These are phyloP conservation scores for Notarius quadriscutis DNA, from an alignment of 2,113 vertebrate species.

Conservation along the genomic window DNA sequence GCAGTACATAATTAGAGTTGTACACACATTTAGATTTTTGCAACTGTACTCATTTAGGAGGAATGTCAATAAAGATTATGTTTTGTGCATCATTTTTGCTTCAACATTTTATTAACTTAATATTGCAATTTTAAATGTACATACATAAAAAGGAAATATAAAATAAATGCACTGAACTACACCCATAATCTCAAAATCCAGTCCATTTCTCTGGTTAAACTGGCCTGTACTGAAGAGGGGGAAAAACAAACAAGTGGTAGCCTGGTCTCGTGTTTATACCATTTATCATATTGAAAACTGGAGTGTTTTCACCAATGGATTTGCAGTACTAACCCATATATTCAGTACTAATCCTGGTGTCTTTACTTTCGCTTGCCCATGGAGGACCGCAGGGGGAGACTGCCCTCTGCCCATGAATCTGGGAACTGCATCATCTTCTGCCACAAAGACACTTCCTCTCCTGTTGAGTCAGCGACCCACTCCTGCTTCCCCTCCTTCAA, in stretches of 20 bases:
- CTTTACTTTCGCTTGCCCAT: slow-evolving; percentile 83
- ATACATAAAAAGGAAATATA: neutral
- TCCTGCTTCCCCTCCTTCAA: slow-evolving; percentile 79
- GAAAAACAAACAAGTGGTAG: neutral
- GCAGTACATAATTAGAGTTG: neutral
- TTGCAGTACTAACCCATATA: neutral
- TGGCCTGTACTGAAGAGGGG: neutral
- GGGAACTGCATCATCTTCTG: slow-evolving; percentile 96
- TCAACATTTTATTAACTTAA: neutral
- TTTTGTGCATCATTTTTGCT: slow-evolving; percentile 20
- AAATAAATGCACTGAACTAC: neutral
- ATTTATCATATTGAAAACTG: neutral
- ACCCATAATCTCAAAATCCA: neutral
- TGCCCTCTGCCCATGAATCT: slow-evolving; percentile 94
- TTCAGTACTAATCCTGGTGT: neutral
- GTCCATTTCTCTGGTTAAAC: neutral
- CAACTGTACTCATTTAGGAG: neutral
- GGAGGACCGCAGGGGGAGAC: slow-evolving; percentile 83
- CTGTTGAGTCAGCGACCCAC: slow-evolving; percentile 86
- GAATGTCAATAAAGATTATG: neutral
- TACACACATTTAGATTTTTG: too few species aligned
- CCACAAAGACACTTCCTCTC: slow-evolving; percentile 92
- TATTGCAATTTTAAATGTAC: neutral
- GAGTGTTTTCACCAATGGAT: neutral
- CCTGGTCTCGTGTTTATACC: neutral